Evolutionary conservation across 2,797 vertebrate genomes (phyloP).

Genomic region (Numenius phaeopus): DNA sequence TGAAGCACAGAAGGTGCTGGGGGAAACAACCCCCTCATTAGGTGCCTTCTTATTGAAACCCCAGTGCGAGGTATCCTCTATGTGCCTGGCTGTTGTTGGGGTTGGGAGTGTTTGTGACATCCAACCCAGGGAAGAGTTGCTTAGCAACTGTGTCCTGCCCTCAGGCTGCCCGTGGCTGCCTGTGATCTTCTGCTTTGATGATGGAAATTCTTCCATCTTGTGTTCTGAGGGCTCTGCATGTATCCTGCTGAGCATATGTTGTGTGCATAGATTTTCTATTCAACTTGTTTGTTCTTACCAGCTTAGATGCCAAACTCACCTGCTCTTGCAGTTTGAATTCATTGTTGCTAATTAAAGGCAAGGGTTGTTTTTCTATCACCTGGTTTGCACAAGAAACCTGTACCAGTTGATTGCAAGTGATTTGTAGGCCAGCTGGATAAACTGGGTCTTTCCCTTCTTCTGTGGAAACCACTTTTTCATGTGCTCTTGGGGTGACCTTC

Average conservation of each 20-base stretch:
- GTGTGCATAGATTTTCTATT: slow-evolving; percentile 59
- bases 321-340: slow-evolving; percentile 12
- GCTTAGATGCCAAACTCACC: slow-evolving; percentile 47
- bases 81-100: not conserved
- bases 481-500: not conserved
- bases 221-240: slow-evolving; percentile 49
- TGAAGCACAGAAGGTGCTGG: not conserved
- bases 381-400: not conserved
- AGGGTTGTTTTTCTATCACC: not conserved
- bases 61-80: not conserved
- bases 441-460: not conserved
- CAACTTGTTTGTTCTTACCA: slow-evolving; percentile 58
- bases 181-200: slow-evolving; percentile 71
- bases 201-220: slow-evolving; percentile 70
- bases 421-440: not conserved
- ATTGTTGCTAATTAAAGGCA: slow-evolving; percentile 33
- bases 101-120: slow-evolving; percentile 32
- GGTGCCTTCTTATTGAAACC: not conserved
- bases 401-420: not conserved
- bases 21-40: not conserved
- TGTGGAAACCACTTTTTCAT: not conserved
- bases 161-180: slow-evolving; percentile 60
- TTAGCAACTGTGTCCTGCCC: slow-evolving; percentile 76
- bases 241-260: slow-evolving; percentile 49
- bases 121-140: slow-evolving; percentile 66